Evolutionary conservation across 1,140 invertebrate species (phyloP).

Genomic region (Micrasema longulum): DNA sequence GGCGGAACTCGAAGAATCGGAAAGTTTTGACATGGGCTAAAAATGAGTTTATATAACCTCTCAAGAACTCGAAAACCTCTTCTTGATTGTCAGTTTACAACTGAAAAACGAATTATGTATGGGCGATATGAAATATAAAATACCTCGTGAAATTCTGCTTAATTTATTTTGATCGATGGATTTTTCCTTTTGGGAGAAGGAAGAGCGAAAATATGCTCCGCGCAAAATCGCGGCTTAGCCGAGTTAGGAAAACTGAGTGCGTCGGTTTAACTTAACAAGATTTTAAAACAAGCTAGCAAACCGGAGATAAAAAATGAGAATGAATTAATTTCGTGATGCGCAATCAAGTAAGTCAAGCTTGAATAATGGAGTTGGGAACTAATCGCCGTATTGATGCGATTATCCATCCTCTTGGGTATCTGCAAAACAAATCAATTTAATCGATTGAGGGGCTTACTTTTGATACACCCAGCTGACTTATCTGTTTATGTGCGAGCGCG

Average conservation of each 20-base stretch:
- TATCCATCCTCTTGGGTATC: slow-evolving; percentile 48
- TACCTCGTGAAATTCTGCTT: slow-evolving; percentile 9
- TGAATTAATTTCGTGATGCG: slow-evolving; percentile 54
- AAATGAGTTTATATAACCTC: no score
- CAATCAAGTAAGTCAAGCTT: slow-evolving; percentile 52
- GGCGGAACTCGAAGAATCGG: no score
- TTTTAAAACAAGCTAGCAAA: slow-evolving; percentile 17
- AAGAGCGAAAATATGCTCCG: slow-evolving; percentile 9
- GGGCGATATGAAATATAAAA: neutral
- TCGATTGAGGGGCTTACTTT: slow-evolving; percentile 51
- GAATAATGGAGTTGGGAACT: slow-evolving; percentile 50
- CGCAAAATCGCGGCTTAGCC: slow-evolving; percentile 8
- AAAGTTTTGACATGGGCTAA: no score
- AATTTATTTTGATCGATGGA: slow-evolving; percentile 34
- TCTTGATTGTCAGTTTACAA: no score
- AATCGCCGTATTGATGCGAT: slow-evolving; percentile 55
- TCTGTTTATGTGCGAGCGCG: slow-evolving; percentile 4
- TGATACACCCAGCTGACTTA: slow-evolving; percentile 12
- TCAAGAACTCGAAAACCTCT: no score
- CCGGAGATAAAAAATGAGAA: slow-evolving; percentile 47
- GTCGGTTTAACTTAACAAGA: slow-evolving; percentile 22
- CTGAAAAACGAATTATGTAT: neutral
- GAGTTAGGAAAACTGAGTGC: neutral
- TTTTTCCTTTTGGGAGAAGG: neutral
- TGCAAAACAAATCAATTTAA: slow-evolving; percentile 56